Conservation (phyloP, 1,140 invertebrate genomes). For the Heliconius melpomene region DNA sequence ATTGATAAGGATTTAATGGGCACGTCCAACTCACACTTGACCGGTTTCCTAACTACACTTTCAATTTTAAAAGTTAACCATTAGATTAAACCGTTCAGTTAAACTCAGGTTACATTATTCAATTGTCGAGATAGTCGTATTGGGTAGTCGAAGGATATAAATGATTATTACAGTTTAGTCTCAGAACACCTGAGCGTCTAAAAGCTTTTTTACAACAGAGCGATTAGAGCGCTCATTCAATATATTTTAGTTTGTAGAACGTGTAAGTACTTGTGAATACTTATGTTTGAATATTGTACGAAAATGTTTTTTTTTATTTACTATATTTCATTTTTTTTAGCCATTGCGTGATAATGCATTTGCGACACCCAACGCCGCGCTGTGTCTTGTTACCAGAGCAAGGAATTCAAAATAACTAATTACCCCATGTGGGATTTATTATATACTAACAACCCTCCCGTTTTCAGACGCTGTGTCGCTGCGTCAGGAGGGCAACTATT, state of each 20-base stretch:
- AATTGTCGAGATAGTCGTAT: conserved; percentile 36
- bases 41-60: neutral
- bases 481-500: too few species aligned
- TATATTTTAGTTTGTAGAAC: neutral
- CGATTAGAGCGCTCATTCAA: conserved; percentile 29
- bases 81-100: conserved; percentile 19
- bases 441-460: too few species aligned
- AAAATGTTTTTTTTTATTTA: neutral
- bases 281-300: neutral
- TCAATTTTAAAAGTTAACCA: neutral
- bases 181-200: conserved; percentile 40
- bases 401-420: too few species aligned
- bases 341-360: too few species aligned
- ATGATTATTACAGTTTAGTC: conserved; percentile 41
- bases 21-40: too few species aligned
- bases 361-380: too few species aligned
- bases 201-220: conserved; percentile 38
- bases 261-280: neutral
- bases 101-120: conserved; percentile 36
- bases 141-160: conserved; percentile 38
- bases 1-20: too few species aligned
- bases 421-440: too few species aligned
- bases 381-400: too few species aligned
- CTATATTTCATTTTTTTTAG: neutral
- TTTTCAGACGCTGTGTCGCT: too few species aligned